phyloP scores from a whole-genome alignment of 2,797 vertebrate genomes.

The Silurus aristotelis region DNA sequence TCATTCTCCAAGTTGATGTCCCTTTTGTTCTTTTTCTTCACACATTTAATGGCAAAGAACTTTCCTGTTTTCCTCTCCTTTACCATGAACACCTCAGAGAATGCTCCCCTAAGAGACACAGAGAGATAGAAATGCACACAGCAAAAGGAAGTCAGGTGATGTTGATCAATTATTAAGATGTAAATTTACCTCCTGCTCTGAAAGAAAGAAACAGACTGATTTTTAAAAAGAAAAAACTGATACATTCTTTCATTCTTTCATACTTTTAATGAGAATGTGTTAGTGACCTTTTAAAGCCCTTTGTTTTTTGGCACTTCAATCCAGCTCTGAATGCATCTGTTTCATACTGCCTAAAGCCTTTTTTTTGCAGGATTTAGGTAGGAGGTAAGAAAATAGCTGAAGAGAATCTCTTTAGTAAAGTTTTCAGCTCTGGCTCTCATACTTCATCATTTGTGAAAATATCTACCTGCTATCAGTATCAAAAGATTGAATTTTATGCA shows the following conservation, averaged over 20 bases:
- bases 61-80: slow-evolving; percentile 91
- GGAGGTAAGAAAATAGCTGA: not conserved
- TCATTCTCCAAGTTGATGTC: slow-evolving; percentile 93
- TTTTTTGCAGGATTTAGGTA: not conserved
- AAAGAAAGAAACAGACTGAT: not conserved
- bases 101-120: slow-evolving; percentile 83
- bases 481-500: not conserved
- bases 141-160: not conserved
- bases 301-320: not conserved
- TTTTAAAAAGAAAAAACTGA: not conserved
- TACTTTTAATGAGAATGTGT: not conserved
- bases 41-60: slow-evolving; percentile 91
- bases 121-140: not conserved
- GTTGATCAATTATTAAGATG: not conserved
- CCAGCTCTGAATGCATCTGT: not conserved
- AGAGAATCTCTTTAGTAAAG: not conserved
- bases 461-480: not conserved
- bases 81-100: slow-evolving; percentile 95
- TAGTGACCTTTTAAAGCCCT: slow-evolving; percentile 37
- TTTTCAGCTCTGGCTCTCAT: not conserved
- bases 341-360: slow-evolving; percentile 3
- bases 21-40: slow-evolving; percentile 89
- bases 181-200: not conserved
- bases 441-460: not conserved
- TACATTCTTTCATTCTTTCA: too few relatives aligned